These are phyloP conservation scores for Drosophila micromelanica DNA, from an alignment of 1,140 invertebrate species.

Conservation along the genomic window DNA sequence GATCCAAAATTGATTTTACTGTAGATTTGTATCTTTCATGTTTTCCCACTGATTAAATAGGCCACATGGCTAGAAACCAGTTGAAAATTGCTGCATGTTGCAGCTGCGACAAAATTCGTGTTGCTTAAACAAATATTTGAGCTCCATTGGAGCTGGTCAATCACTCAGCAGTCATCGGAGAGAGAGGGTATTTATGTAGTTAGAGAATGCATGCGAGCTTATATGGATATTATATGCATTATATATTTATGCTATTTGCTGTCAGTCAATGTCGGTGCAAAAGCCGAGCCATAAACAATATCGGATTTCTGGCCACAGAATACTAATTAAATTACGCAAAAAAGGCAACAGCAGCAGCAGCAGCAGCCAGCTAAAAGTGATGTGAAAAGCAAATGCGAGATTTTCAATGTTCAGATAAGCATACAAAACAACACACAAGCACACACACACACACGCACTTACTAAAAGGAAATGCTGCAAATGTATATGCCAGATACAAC, in stretches of 20 bases:
- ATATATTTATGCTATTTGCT: slow-evolving; percentile 55
- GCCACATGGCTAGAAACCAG: slow-evolving; percentile 25
- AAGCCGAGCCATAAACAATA: slow-evolving; percentile 80
- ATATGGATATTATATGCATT: no score
- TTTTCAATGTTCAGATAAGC: slow-evolving; percentile 56
- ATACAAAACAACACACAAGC: slow-evolving; percentile 8
- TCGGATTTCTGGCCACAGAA: slow-evolving; percentile 79
- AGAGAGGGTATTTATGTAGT: no score
- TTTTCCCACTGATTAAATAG: slow-evolving; percentile 56
- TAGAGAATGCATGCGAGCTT: no score
- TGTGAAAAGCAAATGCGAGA: slow-evolving; percentile 52
- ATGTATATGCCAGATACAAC: slow-evolving; percentile 52
- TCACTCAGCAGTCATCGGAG: slow-evolving; percentile 9
- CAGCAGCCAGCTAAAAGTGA: slow-evolving; percentile 37
- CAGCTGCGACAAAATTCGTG: slow-evolving; percentile 44
- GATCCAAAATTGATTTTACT: slow-evolving; percentile 52
- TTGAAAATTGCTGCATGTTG: slow-evolving; percentile 22
- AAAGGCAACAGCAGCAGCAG: slow-evolving; percentile 38
- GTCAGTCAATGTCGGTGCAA: slow-evolving; percentile 83
- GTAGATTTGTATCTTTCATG: slow-evolving; percentile 47
- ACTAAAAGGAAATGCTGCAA: slow-evolving; percentile 30
- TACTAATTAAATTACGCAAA: slow-evolving; percentile 83
- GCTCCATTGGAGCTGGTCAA: slow-evolving; percentile 44
- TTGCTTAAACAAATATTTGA: slow-evolving; percentile 30
- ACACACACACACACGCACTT: slow-evolving; percentile 5